Conservation (phyloP, 2,888 invertebrate genomes). For the Leptinotarsa haldemani region DNA sequence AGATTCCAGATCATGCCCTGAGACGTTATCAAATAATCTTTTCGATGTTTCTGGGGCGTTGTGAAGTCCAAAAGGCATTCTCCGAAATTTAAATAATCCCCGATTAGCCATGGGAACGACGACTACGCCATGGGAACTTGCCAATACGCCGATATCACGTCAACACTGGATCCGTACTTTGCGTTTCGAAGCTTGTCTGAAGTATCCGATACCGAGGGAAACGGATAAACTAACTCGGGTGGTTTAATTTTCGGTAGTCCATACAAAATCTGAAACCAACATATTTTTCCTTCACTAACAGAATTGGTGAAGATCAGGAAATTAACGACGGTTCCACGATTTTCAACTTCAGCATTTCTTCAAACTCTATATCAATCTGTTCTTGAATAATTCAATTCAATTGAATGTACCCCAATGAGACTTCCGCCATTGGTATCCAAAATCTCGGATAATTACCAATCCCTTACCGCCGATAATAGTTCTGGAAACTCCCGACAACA, state of each 20-base stretch:
- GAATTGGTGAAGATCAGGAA: constrained; percentile 54
- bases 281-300: constrained; percentile 35
- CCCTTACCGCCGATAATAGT: background rate
- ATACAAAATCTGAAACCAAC: too few relatives aligned
- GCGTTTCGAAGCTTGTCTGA: constrained; percentile 50
- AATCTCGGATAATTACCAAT: background rate
- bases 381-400: constrained; percentile 32
- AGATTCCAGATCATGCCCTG: too few relatives aligned
- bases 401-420: too few relatives aligned
- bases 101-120: too few relatives aligned
- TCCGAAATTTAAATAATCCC: too few relatives aligned
- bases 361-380: constrained; percentile 49
- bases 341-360: constrained; percentile 33
- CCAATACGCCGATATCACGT: constrained; percentile 38
- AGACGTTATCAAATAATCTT: too few relatives aligned
- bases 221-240: constrained; percentile 50
- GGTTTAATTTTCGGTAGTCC: constrained; percentile 36
- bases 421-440: background rate
- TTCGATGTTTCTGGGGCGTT: too few relatives aligned
- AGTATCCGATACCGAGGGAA: constrained; percentile 50
- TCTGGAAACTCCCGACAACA: background rate
- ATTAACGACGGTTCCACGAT: constrained; percentile 54
- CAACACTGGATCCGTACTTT: constrained; percentile 34
- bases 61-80: too few relatives aligned
- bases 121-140: too few relatives aligned